Evolutionary conservation across 37 sponge, comb jelly and placozoan genomes (phyloP).

Genomic region (Lycopodina hypogea): DNA sequence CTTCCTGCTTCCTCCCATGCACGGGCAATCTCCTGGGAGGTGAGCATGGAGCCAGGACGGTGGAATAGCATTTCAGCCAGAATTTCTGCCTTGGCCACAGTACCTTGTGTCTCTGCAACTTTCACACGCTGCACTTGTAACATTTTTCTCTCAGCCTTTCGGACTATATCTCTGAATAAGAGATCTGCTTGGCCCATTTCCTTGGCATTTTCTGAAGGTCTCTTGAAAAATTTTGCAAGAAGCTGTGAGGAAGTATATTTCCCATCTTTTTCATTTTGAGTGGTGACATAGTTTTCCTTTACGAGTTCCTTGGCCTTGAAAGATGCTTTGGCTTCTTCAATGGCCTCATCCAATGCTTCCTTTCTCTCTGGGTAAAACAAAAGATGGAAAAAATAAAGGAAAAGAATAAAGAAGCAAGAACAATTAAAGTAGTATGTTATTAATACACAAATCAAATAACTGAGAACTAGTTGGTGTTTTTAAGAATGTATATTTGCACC

Average conservation of each 20-base stretch:
- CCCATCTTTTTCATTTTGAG: background rate
- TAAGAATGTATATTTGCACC: too few species aligned
- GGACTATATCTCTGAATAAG: constrained; percentile 18
- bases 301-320: background rate
- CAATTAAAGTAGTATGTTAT: too few species aligned
- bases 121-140: background rate
- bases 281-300: background rate
- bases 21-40: constrained; percentile 31
- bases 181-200: constrained; percentile 26
- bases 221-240: constrained; percentile 23
- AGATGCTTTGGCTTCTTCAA: constrained; percentile 24
- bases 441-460: too few species aligned
- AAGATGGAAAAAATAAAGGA: background rate
- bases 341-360: background rate
- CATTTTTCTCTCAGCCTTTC: constrained; percentile 41
- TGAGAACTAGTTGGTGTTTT: too few species aligned
- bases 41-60: constrained; percentile 46
- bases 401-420: too few species aligned
- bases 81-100: constrained; percentile 28
- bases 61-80: constrained; percentile 53
- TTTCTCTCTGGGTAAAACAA: constrained; percentile 3
- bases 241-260: constrained; percentile 4
- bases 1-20: constrained; percentile 15
- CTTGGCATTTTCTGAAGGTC: constrained; percentile 14
- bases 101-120: background rate